A percentile compares a stretch with the other conserved stretches of the same genome.
These are phyloP conservation scores for Melanophora roralis DNA, from an alignment of 2,888 invertebrate genomes.

Conservation along the genomic window DNA sequence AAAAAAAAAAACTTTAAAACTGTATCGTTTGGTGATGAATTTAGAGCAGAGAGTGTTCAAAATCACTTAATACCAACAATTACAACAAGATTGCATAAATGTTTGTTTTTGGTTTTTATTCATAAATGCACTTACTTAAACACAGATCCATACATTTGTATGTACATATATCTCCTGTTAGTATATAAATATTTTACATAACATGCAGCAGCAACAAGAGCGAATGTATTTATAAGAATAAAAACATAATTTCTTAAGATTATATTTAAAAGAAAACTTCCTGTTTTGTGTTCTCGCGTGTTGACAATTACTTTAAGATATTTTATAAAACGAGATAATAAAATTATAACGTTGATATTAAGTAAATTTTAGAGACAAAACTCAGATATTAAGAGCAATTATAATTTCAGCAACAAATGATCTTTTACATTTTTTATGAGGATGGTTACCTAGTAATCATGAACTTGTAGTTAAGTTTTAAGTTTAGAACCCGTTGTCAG, in stretches of 20 bases:
- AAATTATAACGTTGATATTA: constrained; percentile 2
- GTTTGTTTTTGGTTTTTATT: neutral
- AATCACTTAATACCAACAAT: constrained; percentile 24
- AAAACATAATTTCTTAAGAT: constrained; percentile 8
- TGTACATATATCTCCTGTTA: too few relatives aligned
- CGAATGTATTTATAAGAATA: constrained; percentile 5
- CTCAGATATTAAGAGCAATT: too few relatives aligned
- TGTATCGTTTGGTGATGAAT: constrained; percentile 5
- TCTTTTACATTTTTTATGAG: too few relatives aligned
- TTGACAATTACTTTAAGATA: constrained; percentile 18
- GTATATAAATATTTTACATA: too few relatives aligned
- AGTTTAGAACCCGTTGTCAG: too few relatives aligned
- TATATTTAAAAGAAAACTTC: constrained; percentile 25
- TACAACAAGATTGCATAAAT: constrained; percentile 25
- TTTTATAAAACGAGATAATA: constrained; percentile 9
- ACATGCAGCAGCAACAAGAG: neutral
- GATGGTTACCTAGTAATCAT: too few relatives aligned
- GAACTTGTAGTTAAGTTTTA: too few relatives aligned
- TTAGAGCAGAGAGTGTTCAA: constrained; percentile 10
- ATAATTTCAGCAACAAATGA: too few relatives aligned
- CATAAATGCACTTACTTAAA: neutral
- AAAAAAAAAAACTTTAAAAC: too few relatives aligned
- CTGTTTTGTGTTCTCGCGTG: constrained; percentile 34
- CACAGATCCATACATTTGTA: too few relatives aligned
- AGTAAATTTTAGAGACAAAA: too few relatives aligned